A percentile compares a stretch with the other conserved stretches of the same genome.
These are phyloP conservation scores for Eupsittula cactorum DNA, from an alignment of 2,113 vertebrate species.

Conservation along the genomic window DNA sequence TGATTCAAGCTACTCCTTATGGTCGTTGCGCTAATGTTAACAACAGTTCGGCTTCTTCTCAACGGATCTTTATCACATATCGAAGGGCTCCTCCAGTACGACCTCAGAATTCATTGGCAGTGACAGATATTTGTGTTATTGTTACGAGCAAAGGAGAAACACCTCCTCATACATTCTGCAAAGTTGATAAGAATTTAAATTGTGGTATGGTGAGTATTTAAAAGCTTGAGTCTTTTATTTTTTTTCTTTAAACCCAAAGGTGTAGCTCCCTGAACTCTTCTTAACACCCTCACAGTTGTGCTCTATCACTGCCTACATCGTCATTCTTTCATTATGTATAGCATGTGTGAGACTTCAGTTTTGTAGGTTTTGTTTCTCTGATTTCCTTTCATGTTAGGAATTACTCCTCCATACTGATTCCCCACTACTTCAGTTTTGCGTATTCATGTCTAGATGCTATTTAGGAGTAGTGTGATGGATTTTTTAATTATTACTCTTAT, in stretches of 20 bases:
- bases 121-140: slow-evolving; percentile 96
- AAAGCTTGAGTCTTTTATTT: background rate
- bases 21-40: slow-evolving; percentile 98
- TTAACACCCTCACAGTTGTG: background rate
- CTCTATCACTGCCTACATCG: background rate
- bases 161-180: slow-evolving; percentile 96
- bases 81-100: slow-evolving; percentile 83
- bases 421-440: background rate
- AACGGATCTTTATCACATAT: slow-evolving; percentile 95
- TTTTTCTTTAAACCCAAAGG: background rate
- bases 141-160: slow-evolving; percentile 95
- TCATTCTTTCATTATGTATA: background rate
- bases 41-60: slow-evolving; percentile 92
- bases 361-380: background rate
- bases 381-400: background rate
- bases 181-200: slow-evolving; percentile 97
- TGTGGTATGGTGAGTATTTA: slow-evolving; percentile 89
- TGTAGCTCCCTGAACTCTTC: background rate
- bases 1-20: slow-evolving; percentile 93
- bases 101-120: slow-evolving; percentile 92
- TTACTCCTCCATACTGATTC: background rate
- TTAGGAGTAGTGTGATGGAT: background rate
- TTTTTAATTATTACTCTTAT: background rate
- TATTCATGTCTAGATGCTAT: background rate
- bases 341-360: background rate